Conservation (phyloP, 2,888 invertebrate species). For the Formica aserva region DNA sequence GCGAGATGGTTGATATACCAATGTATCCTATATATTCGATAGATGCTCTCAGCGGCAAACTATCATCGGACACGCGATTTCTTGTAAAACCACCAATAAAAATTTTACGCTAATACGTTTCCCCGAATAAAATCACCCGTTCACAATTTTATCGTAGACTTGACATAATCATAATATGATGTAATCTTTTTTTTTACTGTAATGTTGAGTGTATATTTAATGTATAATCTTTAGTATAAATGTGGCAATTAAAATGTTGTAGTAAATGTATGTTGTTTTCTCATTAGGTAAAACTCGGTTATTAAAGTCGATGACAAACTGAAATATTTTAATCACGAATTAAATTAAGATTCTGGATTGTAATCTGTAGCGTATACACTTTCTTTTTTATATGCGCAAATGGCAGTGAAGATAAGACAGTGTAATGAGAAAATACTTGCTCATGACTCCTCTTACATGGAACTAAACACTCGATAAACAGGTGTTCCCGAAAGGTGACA, state of each 20-base stretch:
- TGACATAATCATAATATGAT: background rate
- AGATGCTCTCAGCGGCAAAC: background rate
- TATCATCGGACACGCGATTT: slow-evolving; percentile 9
- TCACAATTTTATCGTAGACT: background rate
- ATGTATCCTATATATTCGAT: background rate
- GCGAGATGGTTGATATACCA: background rate
- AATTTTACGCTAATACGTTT: background rate
- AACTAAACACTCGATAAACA: slow-evolving; percentile 68
- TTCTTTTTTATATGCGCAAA: slow-evolving; percentile 19
- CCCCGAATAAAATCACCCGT: background rate
- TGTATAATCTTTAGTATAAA: background rate
- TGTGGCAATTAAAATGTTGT: background rate
- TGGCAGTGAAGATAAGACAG: background rate
- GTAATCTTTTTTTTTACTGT: background rate
- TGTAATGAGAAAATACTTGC: slow-evolving; percentile 57
- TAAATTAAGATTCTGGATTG: slow-evolving; percentile 18
- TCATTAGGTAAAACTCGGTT: background rate
- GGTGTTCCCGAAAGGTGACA: slow-evolving; percentile 73
- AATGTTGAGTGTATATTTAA: background rate
- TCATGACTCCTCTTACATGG: slow-evolving; percentile 44
- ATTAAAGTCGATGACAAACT: background rate
- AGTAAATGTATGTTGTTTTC: background rate
- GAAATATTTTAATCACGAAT: slow-evolving; percentile 6
- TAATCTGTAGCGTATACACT: background rate
- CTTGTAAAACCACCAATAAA: background rate